These are phyloP conservation scores for Eulemur coronatus DNA, from an alignment of 2,797 vertebrate species.

Conservation along the genomic window DNA sequence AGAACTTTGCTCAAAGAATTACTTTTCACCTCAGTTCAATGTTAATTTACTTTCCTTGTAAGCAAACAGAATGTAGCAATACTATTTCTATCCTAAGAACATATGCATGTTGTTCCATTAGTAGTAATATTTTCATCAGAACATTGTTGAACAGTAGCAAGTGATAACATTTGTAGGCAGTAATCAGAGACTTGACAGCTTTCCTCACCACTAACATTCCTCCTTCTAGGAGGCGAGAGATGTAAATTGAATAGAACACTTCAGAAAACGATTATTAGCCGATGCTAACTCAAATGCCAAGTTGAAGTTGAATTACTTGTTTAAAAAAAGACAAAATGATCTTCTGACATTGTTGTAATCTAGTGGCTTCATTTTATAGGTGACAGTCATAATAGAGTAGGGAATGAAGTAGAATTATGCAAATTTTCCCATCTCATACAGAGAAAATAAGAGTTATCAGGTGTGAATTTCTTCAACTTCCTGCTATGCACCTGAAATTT, in stretches of 20 bases:
- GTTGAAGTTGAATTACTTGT: slow-evolving; percentile 46
- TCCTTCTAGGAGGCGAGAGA: slow-evolving; percentile 78
- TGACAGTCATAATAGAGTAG: not conserved
- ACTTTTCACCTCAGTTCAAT: slow-evolving; percentile 69
- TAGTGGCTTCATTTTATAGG: slow-evolving; percentile 11
- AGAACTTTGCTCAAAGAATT: slow-evolving; percentile 60
- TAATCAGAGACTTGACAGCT: slow-evolving; percentile 84
- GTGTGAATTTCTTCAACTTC: slow-evolving; percentile 13
- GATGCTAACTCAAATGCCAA: slow-evolving; percentile 36
- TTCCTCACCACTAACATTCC: slow-evolving; percentile 79
- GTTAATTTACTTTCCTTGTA: slow-evolving; percentile 70
- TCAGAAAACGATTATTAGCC: slow-evolving; percentile 72
- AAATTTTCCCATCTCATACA: not conserved
- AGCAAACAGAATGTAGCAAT: slow-evolving; percentile 74
- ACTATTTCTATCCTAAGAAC: slow-evolving; percentile 83
- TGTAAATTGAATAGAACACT: slow-evolving; percentile 81
- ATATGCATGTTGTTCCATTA: slow-evolving; percentile 86
- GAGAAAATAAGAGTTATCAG: not conserved
- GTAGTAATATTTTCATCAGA: slow-evolving; percentile 86
- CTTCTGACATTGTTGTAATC: slow-evolving; percentile 8
- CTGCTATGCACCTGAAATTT: not conserved
- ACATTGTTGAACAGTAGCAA: slow-evolving; percentile 83
- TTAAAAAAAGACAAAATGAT: slow-evolving; percentile 35
- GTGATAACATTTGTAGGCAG: slow-evolving; percentile 87
- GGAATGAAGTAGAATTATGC: not conserved